A percentile compares a stretch with the other conserved stretches of the same genome.
These are phyloP conservation scores for Platyrinchus mystaceus DNA, from an alignment of 2,797 vertebrate species.

Conservation along the genomic window DNA sequence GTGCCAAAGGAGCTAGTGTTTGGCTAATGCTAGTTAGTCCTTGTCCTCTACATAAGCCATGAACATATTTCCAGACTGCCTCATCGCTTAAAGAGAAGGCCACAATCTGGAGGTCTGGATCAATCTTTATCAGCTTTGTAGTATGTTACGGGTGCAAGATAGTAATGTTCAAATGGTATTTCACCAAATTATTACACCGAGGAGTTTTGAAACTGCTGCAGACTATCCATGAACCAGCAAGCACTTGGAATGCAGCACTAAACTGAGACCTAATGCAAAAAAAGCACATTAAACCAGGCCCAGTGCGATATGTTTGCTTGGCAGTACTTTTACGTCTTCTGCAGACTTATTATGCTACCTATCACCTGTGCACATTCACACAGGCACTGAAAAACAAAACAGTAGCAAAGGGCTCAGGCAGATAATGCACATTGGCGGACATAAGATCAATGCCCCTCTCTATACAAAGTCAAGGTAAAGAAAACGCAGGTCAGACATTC, in stretches of 20 bases:
- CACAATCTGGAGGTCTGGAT: neutral
- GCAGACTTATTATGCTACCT: neutral
- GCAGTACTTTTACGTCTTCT: neutral
- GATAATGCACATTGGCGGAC: rapidly evolving
- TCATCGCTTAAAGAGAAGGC: neutral
- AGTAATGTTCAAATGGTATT: neutral
- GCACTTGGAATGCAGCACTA: neutral
- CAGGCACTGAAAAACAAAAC: neutral
- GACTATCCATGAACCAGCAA: neutral
- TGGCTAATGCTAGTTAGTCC: neutral
- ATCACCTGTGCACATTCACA: neutral
- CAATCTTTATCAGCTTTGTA: neutral
- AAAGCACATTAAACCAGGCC: neutral
- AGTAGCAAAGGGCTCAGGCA: neutral
- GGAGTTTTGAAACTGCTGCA: neutral
- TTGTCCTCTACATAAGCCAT: neutral
- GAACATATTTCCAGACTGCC: neutral
- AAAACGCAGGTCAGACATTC: neutral
- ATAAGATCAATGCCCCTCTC: neutral
- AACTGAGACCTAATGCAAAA: neutral
- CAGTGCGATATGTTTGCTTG: neutral
- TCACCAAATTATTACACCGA: neutral
- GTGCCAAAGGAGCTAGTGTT: neutral
- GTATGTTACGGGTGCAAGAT: neutral
- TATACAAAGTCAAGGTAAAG: neutral